phyloP scores from a whole-genome alignment of 2,113 vertebrate genomes.

The Machaerirhynchus nigripectus region DNA sequence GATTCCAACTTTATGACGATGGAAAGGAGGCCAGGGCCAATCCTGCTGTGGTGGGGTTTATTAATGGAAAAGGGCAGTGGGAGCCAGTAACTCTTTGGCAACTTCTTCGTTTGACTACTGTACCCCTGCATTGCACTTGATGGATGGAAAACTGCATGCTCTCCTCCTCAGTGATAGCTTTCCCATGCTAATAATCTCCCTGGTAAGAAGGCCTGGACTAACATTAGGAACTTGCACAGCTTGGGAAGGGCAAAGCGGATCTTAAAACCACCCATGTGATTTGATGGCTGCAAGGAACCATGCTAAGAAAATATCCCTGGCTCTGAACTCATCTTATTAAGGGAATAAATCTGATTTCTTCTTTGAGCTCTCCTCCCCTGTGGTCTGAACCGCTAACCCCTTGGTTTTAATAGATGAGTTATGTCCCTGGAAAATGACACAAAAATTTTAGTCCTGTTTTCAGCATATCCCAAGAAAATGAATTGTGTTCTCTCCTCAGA shows the following conservation, averaged over 20 bases:
- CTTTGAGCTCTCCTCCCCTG: constrained; percentile 1
- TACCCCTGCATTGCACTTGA: neutral
- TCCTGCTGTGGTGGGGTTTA: constrained; percentile 52
- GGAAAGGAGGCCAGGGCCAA: constrained; percentile 51
- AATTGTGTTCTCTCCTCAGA: neutral
- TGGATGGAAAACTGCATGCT: neutral
- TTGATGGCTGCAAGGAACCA: neutral
- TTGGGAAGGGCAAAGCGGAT: neutral
- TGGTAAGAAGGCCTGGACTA: neutral
- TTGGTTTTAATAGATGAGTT: neutral
- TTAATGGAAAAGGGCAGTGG: constrained; percentile 49
- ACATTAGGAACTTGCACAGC: neutral
- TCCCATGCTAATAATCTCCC: neutral
- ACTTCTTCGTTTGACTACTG: neutral
- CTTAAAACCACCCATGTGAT: neutral
- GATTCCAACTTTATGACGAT: constrained; percentile 69
- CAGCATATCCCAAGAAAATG: neutral
- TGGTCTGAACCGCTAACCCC: neutral
- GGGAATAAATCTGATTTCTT: constrained; percentile 35
- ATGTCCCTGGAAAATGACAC: neutral
- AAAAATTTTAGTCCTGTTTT: neutral
- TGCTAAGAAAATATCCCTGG: neutral
- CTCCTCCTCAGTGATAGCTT: neutral
- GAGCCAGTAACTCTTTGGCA: constrained; percentile 2
- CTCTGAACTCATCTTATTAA: constrained; percentile 17